Base-by-base conservation (phyloP, 2,113 vertebrate genomes). In the Hystrix cristata region DNA sequence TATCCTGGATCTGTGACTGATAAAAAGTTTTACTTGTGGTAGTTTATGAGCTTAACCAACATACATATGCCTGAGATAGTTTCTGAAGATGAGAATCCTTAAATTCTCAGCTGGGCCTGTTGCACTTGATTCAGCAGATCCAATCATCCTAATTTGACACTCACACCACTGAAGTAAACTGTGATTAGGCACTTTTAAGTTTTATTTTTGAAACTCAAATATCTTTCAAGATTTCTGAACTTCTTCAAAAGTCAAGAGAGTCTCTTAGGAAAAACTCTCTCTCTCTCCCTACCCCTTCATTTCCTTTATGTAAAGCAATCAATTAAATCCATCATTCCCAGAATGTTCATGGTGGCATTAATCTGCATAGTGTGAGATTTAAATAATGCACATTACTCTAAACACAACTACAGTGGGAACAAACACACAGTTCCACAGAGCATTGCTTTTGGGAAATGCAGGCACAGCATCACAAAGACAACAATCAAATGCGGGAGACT, bases 171-270 rank as follows among this genome's bases (percentile, higher is more conserved):
- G 43, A 93, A 89, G 60, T 14, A 13, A 94, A 86, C 16, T 90
- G n/a, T 72, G 46, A 85, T 53, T 27, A 69, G 38, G 86, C 81
- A 91, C 27, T 48, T 72, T 85, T 74, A 95, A 48, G 25, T 72
- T 93, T 96, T 74, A 65, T 78, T 81, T 94, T 64, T 91, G 38
- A 88, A 97, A 94, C 29, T 16, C 55, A 89, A 78, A 81, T 67
- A 48, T 92, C 12, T 72, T 91, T 85, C 11, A 83, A 84, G 87
- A 79, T 81, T 90, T 84, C 43, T 86, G 34, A 82, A 81, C 13
- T 87, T 34, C 38, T 89, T 91, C 57, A 59, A 80, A 97, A 90
- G 23, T 16, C 38, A 69, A 64, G 29, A 43, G 38, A 79, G 19
- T 31, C n/a, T 79, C 81, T 34, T 67, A n/a, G 43, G 69, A 83